Base-by-base conservation (phyloP, 30 jellyfish, hydroid and myxozoan genomes). In the Clytia hemisphaerica region DNA sequence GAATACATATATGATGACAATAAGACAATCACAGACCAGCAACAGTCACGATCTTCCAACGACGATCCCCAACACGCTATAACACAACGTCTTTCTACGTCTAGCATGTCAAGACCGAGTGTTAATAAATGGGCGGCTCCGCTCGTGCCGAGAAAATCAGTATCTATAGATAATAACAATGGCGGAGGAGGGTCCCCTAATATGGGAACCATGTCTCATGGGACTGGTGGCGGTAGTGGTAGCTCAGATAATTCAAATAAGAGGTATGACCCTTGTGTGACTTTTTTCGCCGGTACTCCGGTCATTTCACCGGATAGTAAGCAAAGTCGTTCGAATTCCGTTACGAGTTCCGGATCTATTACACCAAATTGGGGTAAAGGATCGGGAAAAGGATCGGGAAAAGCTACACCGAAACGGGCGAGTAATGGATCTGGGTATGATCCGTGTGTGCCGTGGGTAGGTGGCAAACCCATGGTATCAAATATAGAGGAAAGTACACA, bases 41-140 rank as follows among this genome's bases (percentile, higher is more conserved):
- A n/a, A n/a, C n/a, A n/a, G n/a, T n/a, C n/a, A n/a, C n/a, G n/a
- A n/a, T n/a, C n/a, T n/a, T n/a, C n/a, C n/a, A n/a, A n/a, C n/a
- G n/a, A n/a, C n/a, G n/a, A n/a, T n/a, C n/a, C n/a, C n/a, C n/a
- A n/a, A n/a, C n/a, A n/a, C n/a, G n/a, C n/a, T n/a, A n/a, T n/a
- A n/a, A n/a, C n/a, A n/a, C n/a, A n/a, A n/a, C n/a, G n/a, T n/a
- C n/a, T n/a, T n/a, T n/a, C n/a, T n/a, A n/a, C 54, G 36, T 6
- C 27, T 28, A 69, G 47, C 32, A 90, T 90, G 98, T 88, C 82
- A 36, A 93, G 76, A 58, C 95, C 98, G 35, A 82, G 95, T 60
- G 84, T 77, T n/a, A 90, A 90, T 40, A 90, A 90, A 78, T 90
- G 98, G 98, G 78, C 98, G 16, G 79, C 87, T 40, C 95, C 95